A percentile compares a stretch with the other conserved stretches of the same genome.
Evolutionary conservation across 2,888 invertebrate species (phyloP).

Genomic region (Andrena fulva): DNA sequence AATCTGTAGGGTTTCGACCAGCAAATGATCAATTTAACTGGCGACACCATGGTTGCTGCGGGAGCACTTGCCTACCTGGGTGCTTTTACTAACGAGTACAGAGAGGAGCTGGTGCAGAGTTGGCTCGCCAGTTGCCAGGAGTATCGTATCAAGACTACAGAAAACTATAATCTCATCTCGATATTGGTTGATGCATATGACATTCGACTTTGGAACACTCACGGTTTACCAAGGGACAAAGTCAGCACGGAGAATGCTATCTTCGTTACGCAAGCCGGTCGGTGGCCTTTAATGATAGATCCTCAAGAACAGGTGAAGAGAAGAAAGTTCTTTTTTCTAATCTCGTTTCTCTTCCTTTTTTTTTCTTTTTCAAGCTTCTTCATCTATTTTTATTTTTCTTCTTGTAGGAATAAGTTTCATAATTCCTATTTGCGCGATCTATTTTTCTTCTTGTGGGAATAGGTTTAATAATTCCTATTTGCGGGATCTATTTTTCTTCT

Average conservation of each 20-base stretch:
- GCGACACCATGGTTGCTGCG: conserved; percentile 94
- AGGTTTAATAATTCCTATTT: too few relatives aligned
- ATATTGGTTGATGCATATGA: conserved; percentile 94
- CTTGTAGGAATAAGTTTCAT: too few relatives aligned
- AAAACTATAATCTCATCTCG: conserved; percentile 88
- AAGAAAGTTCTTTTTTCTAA: not conserved
- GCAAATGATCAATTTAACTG: conserved; percentile 91
- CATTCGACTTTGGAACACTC: conserved; percentile 95
- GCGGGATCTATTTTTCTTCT: too few relatives aligned
- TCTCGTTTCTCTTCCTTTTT: too few relatives aligned
- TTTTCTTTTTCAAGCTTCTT: too few relatives aligned
- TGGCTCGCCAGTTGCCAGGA: conserved; percentile 90
- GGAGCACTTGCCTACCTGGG: conserved; percentile 96
- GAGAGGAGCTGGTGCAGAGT: conserved; percentile 88
- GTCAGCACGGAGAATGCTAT: conserved; percentile 97
- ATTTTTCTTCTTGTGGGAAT: too few relatives aligned
- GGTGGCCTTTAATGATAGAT: conserved; percentile 97
- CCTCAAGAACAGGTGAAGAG: conserved; percentile 94
- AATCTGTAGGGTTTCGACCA: conserved; percentile 87
- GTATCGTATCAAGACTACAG: conserved; percentile 90
- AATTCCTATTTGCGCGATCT: too few relatives aligned
- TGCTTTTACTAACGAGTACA: conserved; percentile 92
- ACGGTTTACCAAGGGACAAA: conserved; percentile 94
- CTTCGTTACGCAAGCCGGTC: conserved; percentile 92
- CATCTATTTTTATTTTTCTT: too few relatives aligned